These are phyloP conservation scores for Drosophila pullipes DNA, from an alignment of 2,888 invertebrate species.

Conservation along the genomic window DNA sequence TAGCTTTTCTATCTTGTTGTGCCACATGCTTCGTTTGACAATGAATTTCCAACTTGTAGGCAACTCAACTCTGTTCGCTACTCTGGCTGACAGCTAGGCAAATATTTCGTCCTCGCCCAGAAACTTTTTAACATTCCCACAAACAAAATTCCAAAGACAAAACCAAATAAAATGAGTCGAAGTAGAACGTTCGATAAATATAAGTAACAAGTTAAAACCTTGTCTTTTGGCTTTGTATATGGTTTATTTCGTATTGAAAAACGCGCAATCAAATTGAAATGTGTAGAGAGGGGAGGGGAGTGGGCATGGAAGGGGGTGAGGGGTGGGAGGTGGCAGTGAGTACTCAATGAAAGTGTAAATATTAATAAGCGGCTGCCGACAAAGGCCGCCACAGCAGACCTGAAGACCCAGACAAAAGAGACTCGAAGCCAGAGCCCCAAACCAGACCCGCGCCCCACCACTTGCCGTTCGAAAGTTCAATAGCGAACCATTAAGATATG, in stretches of 20 bases:
- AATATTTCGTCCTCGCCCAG: conserved; percentile 38
- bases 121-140: conserved; percentile 45
- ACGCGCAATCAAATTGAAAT: conserved; percentile 25
- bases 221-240: conserved; percentile 18
- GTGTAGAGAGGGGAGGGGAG: rapidly evolving
- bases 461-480: conserved; percentile 67
- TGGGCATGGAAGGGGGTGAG: neutral
- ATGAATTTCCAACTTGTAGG: conserved; percentile 54
- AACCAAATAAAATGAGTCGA: conserved; percentile 6
- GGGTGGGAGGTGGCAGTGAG: neutral
- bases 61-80: conserved; percentile 10
- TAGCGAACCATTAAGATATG: conserved; percentile 26
- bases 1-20: neutral
- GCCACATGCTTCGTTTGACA: conserved; percentile 49
- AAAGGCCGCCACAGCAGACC: conserved; percentile 34
- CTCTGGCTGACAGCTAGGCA: conserved; percentile 49
- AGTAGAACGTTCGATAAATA: conserved; percentile 39
- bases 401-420: conserved; percentile 49
- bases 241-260: conserved; percentile 50
- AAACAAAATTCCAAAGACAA: conserved; percentile 17
- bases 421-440: conserved; percentile 7
- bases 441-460: conserved; percentile 35
- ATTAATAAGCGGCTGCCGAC: conserved; percentile 57
- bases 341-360: conserved; percentile 58
- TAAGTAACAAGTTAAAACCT: conserved; percentile 46